Base-by-base conservation (phyloP, 2,888 invertebrate genomes). In the Macaria notata region DNA sequence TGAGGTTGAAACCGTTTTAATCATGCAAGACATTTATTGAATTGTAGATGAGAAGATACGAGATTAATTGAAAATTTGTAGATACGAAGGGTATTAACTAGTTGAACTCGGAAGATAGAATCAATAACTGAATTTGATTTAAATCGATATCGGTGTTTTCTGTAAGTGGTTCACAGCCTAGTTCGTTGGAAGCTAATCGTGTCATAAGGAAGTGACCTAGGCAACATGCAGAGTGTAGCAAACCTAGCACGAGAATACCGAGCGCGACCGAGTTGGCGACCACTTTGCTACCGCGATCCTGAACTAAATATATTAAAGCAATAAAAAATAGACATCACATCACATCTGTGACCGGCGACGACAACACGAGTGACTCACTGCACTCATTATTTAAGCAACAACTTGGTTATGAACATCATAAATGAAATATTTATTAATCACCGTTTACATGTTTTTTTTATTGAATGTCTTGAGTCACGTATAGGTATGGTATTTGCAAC, bases 251-350 rank as follows among this genome's bases (percentile, higher is more conserved):
- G 39, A 76, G 81, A 85, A 86, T 83, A 83, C 61, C 68, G 63
- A 56, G 64, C 54, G 61, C 78, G 86, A 82, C 86, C 85, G 84
- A 87, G 77, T 88, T 88, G 83, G 86, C 88, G 65, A 63, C 66
- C 66, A 61, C 66, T 64, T 57, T 62, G 68, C 76, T 80, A 69
- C 78, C 79, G 79, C 78, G 74, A 79, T 80, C 75, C 70, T 61
- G 47, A 36, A 36, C 33, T 4, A 36, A 19, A 19, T 19, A 19
- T 19, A 19, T 19, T 19, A 19, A 19, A 19, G 19, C 19, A 19
- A 19, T 19, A 19, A 19, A 19, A 19, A 19, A 19, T 19, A 19
- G 2, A 19, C 19, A 19, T 19, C 19, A 19, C 19, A 19, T 19
- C 19, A 19, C 19, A 19, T 19, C 19, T 19, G 19, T 19, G 19